Evolutionary conservation across 2,113 vertebrate species (phyloP), one percentile per base, ranked within the genome.

Genomic region (Hipposideros armiger): DNA sequence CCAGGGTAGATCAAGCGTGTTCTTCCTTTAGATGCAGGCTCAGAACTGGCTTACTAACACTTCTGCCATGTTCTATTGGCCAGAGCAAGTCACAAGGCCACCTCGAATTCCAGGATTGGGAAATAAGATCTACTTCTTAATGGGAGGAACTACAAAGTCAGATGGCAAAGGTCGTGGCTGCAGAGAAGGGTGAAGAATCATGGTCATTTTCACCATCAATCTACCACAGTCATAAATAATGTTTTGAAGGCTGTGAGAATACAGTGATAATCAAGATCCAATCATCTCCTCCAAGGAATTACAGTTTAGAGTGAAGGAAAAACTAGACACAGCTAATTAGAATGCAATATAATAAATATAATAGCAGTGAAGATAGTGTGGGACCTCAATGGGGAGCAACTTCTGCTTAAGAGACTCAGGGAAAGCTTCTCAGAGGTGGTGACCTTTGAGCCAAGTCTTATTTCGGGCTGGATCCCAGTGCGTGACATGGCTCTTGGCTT

Each of bases 51-150:
- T 14, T 45, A 24, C 13, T 62, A 7, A 81, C 40, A n/a, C 19
- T 91, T 85, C 66, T 54, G 7, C 50, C 42, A 54, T 58, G 19
- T 90, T 81, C 42, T 52, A 6, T 69, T 58, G 54, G 5, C 60
- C 90, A 96, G 58, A 87, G 45, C 26, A 86, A 95, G 10, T 73
- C 36, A 82, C 36, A 52, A 74, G n/a, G 14, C 5, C 58, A 94
- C 11, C 13, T 42, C 26, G 40, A 47, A 32, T 87, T 52, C 30
- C 50, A 87, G 26, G 16, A 9, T n/a, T 11, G 2, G 26, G 17
- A 91, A 91, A 58, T 70, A 77, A 87, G 26, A 85, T 54, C 50
- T 64, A 73, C 36, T 28, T 83, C 28, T 62, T 85, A 7, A 74
- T 54, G 8, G 8, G 47, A 88, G 16, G 40, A 90, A 16, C 10